Conservation (phyloP, 2,888 invertebrate genomes). For the Piscicola geometra region DNA sequence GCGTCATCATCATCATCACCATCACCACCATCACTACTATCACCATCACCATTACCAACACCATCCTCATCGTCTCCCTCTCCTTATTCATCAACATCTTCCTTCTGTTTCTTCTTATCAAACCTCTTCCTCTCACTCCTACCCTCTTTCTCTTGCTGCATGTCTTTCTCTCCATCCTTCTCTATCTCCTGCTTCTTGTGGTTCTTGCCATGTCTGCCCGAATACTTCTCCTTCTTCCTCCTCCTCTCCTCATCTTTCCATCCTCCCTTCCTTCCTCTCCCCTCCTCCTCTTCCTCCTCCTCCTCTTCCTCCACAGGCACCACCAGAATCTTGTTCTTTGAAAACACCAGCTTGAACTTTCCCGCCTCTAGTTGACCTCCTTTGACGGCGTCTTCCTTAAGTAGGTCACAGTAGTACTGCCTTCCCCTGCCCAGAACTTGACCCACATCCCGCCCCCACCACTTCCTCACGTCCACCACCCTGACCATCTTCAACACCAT, state of each 20-base stretch:
- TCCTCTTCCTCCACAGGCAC: neutral
- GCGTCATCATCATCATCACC: too few relatives aligned
- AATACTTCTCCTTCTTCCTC: too few relatives aligned
- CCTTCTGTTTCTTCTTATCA: neutral
- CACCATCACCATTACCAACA: too few relatives aligned
- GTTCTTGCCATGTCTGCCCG: too few relatives aligned
- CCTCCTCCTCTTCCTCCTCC: neutral
- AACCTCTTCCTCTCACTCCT: neutral
- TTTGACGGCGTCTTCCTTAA: conserved; percentile 16
- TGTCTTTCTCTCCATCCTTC: too few relatives aligned
- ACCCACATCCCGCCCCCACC: conserved; percentile 31
- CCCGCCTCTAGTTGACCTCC: neutral
- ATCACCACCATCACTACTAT: too few relatives aligned
- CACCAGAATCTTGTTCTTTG: neutral
- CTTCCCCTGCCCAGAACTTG: too few relatives aligned
- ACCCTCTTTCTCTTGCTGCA: too few relatives aligned
- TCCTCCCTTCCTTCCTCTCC: neutral
- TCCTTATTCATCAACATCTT: neutral
- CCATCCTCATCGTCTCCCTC: too few relatives aligned
- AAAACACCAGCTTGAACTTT: neutral
- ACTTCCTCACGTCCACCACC: neutral
- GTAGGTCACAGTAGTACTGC: neutral
- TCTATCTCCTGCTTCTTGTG: too few relatives aligned
- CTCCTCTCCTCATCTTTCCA: too few relatives aligned
- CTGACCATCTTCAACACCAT: too few relatives aligned